These are phyloP conservation scores for Loriculus beryllinus DNA, from an alignment of 2,797 vertebrate genomes.

Conservation along the genomic window DNA sequence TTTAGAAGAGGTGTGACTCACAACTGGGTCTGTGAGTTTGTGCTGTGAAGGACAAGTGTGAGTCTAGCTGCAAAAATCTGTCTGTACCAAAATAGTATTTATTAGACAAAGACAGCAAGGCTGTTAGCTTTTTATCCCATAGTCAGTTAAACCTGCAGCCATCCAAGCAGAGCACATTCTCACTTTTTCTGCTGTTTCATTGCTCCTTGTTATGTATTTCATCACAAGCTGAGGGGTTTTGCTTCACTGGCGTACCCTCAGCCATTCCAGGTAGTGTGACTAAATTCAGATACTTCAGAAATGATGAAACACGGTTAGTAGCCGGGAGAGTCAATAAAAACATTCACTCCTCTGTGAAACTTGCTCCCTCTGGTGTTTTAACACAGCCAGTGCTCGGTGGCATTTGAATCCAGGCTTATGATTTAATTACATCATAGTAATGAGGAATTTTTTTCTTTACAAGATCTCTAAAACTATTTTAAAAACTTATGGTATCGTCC, in stretches of 20 bases:
- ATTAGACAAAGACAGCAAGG: neutral
- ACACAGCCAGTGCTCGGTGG: neutral
- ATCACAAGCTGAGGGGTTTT: neutral
- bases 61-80: neutral
- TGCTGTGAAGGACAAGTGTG: neutral
- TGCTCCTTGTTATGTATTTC: neutral
- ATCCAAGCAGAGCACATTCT: neutral
- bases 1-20: neutral
- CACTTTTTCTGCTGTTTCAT: neutral
- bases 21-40: neutral
- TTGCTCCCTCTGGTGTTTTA: slow-evolving; percentile 63
- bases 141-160: neutral
- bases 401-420: neutral
- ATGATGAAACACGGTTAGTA: neutral
- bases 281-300: neutral
- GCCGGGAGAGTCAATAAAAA: neutral
- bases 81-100: neutral
- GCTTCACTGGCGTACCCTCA: neutral
- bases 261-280: neutral
- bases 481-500: neutral
- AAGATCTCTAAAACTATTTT: neutral
- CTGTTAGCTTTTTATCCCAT: neutral
- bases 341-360: neutral
- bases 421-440: neutral
- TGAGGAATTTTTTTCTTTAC: neutral